Base-by-base conservation (phyloP, 2,113 vertebrate species). In the Etheostoma cragini region DNA sequence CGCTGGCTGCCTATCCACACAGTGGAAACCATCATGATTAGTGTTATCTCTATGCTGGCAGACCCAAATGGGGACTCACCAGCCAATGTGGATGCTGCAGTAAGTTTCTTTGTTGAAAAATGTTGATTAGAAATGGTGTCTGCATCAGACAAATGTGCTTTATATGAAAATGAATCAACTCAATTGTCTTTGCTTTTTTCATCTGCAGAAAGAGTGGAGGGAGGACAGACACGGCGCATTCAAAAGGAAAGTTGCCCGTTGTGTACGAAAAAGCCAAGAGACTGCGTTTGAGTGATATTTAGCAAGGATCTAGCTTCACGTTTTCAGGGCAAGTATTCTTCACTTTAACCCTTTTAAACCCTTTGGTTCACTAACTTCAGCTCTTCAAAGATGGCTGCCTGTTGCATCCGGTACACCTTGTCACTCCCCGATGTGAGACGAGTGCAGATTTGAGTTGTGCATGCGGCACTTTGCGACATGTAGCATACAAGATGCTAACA, bases 231-330 rank as follows among this genome's bases (percentile, higher is more conserved):
- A 99, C 26, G 98, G 98, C 60, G 98, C 98, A 93, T 99, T 99
- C 94, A 99, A 99, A 95, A 97, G 98, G 91, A 99, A 99, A 98
- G 98, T 99, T 85, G 98, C 98, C 77, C 97, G 98, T 84, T 99
- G 98, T 96, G 98, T 99, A 97, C 97, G 98, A 95, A 98, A 98
- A 96, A 99, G 98, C 96, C 98, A 99, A 97, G 98, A 99, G 93
- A 98, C 97, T 93, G 98, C 98, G 91, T 99, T 98, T 95, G 98
- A 99, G 96, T 99, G 97, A 99, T 96, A 90, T 92, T 96, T 96
- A 94, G 95, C 95, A 94, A 94, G 87, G 93, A 96, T 96, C 93
- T 96, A 97, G 95, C 95, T 96, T 98, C 97, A 97, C 94, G 95
- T 96, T 97, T 97, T 99, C 98, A 98, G 98, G 98, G 98, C 96